Evolutionary conservation across 1,140 invertebrate species (phyloP).

Genomic region (Sminthurides bifidus): DNA sequence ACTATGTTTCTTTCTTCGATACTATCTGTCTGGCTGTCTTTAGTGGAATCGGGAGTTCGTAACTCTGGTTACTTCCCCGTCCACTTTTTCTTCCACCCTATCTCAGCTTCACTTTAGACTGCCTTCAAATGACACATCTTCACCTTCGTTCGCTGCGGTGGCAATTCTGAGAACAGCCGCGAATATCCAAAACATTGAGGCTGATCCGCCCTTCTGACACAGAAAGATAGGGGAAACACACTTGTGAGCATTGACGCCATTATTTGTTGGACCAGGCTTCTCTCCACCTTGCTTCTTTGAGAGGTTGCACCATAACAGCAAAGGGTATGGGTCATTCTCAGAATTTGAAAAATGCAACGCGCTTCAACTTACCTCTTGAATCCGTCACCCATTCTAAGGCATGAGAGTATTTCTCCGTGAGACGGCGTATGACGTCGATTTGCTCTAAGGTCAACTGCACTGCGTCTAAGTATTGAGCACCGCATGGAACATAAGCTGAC

Average conservation of each 20-base stretch:
- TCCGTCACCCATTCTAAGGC: constrained; percentile 32
- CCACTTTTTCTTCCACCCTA: no score
- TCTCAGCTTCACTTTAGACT: no score
- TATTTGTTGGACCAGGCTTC: no score
- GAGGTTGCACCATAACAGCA: neutral
- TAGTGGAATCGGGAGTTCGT: no score
- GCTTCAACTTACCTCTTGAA: constrained; percentile 24
- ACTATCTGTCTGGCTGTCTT: no score
- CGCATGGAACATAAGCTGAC: constrained; percentile 42
- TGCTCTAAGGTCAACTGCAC: constrained; percentile 42
- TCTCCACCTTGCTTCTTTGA: neutral
- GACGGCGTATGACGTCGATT: constrained; percentile 40
- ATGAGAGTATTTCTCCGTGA: constrained; percentile 30
- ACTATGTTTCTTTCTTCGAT: no score
- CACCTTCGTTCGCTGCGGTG: no score
- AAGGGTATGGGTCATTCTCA: neutral
- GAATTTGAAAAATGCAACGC: constrained; percentile 8
- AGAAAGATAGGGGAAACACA: neutral
- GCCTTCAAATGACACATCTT: no score
- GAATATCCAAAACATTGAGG: no score
- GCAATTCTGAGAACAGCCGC: no score
- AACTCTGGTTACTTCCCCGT: no score
- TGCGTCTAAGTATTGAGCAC: constrained; percentile 41
- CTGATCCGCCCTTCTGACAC: constrained; percentile 1
- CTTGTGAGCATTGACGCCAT: no score